Percentiles rank a stretch among this genome's conserved stretches.
Evolutionary conservation across 2,113 vertebrate species (phyloP).

Genomic region (Alosa alosa): DNA sequence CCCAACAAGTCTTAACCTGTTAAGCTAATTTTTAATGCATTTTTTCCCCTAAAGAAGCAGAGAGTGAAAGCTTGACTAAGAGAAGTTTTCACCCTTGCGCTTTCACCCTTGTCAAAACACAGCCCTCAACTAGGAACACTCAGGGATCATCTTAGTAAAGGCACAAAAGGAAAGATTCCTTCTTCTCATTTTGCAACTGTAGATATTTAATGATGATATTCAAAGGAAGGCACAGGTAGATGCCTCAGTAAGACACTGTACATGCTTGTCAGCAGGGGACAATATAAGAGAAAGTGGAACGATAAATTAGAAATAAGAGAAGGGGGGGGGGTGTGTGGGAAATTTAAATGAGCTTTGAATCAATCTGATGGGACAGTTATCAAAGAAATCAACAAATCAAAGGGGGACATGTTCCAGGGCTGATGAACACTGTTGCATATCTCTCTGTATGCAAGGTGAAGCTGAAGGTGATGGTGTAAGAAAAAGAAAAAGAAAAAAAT

Average conservation of each 20-base stretch:
- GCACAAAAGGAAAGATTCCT: neutral
- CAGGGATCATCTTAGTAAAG: neutral
- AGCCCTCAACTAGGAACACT: neutral
- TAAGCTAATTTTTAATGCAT: neutral
- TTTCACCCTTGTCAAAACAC: neutral
- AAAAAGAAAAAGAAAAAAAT: neutral
- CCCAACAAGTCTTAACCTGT: neutral
- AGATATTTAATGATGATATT: conserved; percentile 9
- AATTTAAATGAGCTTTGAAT: conserved; percentile 2
- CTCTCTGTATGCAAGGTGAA: no score
- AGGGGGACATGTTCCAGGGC: conserved; percentile 19
- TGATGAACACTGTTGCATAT: conserved; percentile 19
- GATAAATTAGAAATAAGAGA: neutral
- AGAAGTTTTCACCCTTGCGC: neutral
- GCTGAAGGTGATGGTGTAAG: neutral
- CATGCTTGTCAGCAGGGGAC: neutral
- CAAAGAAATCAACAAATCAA: conserved; percentile 28
- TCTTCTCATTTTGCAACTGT: neutral
- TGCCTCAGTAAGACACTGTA: neutral
- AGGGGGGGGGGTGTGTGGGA: neutral
- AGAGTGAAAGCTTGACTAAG: neutral
- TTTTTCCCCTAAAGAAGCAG: neutral
- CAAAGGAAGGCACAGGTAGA: conserved; percentile 12
- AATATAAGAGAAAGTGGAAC: neutral
- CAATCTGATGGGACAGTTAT: neutral